phyloP scores from a whole-genome alignment of 2,797 vertebrate genomes.

The Sarcophilus harrisii region DNA sequence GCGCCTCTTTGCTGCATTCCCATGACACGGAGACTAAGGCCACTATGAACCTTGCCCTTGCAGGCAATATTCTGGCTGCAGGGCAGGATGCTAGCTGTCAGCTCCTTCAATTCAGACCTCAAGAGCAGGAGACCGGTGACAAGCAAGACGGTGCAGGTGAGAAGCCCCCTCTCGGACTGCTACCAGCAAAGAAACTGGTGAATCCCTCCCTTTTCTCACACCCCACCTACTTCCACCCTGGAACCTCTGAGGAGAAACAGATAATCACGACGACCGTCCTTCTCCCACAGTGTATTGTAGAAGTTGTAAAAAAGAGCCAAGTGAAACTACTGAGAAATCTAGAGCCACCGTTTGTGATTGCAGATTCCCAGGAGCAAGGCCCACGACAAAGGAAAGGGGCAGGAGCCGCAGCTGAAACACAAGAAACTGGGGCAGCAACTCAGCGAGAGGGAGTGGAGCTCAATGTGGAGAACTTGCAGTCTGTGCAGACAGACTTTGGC shows the following conservation, averaged over 20 bases:
- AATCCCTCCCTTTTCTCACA: background rate
- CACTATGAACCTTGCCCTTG: slow-evolving; percentile 95
- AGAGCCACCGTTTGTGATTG: slow-evolving; percentile 55
- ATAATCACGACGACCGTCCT: background rate
- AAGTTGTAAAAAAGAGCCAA: background rate
- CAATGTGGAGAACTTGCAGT: slow-evolving; percentile 86
- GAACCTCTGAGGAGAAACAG: slow-evolving; percentile 1
- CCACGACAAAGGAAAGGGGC: slow-evolving; percentile 73
- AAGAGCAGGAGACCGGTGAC: slow-evolving; percentile 47
- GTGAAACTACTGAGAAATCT: background rate
- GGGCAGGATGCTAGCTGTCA: slow-evolving; percentile 94
- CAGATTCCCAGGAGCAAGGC: slow-evolving; percentile 80
- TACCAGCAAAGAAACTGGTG: background rate
- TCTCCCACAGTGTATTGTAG: background rate
- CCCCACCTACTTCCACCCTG: background rate
- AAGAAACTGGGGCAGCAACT: slow-evolving; percentile 48
- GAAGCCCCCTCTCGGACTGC: slow-evolving; percentile 35
- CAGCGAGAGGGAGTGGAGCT: slow-evolving; percentile 85
- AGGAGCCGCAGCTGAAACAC: slow-evolving; percentile 61
- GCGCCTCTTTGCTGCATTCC: slow-evolving; percentile 91
- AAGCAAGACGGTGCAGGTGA: slow-evolving; percentile 81
- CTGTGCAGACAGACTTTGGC: slow-evolving; percentile 92
- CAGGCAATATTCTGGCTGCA: slow-evolving; percentile 91
- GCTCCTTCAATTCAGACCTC: slow-evolving; percentile 88
- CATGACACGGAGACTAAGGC: slow-evolving; percentile 93